These are phyloP conservation scores for Amiota communis DNA, from an alignment of 2,888 invertebrate species.

Conservation along the genomic window DNA sequence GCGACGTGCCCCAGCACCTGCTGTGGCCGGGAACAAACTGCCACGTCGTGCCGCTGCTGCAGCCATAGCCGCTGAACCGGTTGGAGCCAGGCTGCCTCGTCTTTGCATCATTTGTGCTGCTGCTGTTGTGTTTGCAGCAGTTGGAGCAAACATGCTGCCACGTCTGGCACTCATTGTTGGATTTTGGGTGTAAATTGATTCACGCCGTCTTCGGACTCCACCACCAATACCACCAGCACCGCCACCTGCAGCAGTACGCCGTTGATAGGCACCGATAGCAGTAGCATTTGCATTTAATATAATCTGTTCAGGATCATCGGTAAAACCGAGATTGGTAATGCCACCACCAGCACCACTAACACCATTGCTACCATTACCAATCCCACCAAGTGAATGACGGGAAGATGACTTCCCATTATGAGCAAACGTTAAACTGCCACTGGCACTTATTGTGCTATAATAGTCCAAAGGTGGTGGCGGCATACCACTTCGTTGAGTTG, in stretches of 20 bases:
- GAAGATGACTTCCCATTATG: conserved; percentile 52
- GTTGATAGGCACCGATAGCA: conserved; percentile 57
- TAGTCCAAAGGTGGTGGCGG: conserved; percentile 53
- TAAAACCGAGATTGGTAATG: conserved; percentile 50
- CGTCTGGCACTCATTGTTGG: conserved; percentile 62
- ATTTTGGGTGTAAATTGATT: conserved; percentile 69
- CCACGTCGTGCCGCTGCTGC: conserved; percentile 62
- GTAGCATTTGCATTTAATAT: conserved; percentile 42
- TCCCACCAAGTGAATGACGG: conserved; percentile 26
- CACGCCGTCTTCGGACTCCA: conserved; percentile 57
- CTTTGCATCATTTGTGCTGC: conserved; percentile 57
- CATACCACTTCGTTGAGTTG: conserved; percentile 41
- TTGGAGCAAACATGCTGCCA: conserved; percentile 65
- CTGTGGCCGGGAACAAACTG: conserved; percentile 62
- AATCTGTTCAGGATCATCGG: conserved; percentile 50
- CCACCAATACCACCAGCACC: no score
- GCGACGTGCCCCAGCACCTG: conserved; percentile 59
- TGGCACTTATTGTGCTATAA: conserved; percentile 65
- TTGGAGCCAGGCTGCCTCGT: conserved; percentile 60
- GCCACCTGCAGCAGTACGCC: conserved; percentile 25
- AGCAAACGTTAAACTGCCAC: conserved; percentile 55
- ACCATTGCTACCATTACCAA: not conserved
- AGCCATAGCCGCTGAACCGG: conserved; percentile 48
- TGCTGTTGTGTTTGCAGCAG: conserved; percentile 42
- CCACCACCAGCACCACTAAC: conserved; percentile 42